Evolutionary conservation across 2,113 vertebrate genomes (phyloP).

Genomic region (Pagrus major): DNA sequence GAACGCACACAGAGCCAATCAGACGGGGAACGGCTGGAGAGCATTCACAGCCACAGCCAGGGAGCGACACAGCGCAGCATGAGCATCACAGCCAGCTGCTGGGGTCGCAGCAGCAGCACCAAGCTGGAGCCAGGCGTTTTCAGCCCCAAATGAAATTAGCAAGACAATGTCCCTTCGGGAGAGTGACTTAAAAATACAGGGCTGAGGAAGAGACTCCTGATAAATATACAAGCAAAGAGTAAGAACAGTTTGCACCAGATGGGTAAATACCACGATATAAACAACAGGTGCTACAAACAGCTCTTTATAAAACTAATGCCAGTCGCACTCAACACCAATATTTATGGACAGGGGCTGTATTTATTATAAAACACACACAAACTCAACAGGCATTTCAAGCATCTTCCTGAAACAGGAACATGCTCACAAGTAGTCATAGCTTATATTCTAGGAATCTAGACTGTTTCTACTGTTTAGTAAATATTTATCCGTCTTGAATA

Average conservation of each 20-base stretch:
- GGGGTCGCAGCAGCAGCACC: slow-evolving; percentile 88
- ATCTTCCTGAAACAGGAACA: slow-evolving; percentile 33
- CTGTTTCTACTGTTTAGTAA: slow-evolving; percentile 60
- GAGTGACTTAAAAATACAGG: slow-evolving; percentile 30
- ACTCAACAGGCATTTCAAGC: slow-evolving; percentile 54
- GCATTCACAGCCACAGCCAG: slow-evolving; percentile 79
- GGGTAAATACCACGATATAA: slow-evolving; percentile 44
- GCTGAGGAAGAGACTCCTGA: slow-evolving; percentile 21
- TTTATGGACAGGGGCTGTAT: slow-evolving; percentile 40
- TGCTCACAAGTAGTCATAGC: slow-evolving; percentile 40
- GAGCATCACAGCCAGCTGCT: slow-evolving; percentile 93
- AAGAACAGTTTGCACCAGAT: slow-evolving; percentile 42
- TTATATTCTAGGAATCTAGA: slow-evolving; percentile 41
- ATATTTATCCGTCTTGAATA: slow-evolving; percentile 63
- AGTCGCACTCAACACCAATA: slow-evolving; percentile 39
- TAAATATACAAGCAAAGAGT: slow-evolving; percentile 19
- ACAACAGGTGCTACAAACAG: slow-evolving; percentile 67
- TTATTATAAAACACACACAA: slow-evolving; percentile 43
- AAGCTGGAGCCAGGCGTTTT: slow-evolving; percentile 86
- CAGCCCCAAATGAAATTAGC: slow-evolving; percentile 67
- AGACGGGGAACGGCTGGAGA: slow-evolving; percentile 84
- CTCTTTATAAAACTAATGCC: slow-evolving; percentile 49
- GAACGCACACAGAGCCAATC: slow-evolving; percentile 93
- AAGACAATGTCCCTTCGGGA: not conserved
- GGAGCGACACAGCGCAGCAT: slow-evolving; percentile 86